These are phyloP conservation scores for Hyperoplus lanceolatus DNA, from an alignment of 2,797 vertebrate species.

Conservation along the genomic window DNA sequence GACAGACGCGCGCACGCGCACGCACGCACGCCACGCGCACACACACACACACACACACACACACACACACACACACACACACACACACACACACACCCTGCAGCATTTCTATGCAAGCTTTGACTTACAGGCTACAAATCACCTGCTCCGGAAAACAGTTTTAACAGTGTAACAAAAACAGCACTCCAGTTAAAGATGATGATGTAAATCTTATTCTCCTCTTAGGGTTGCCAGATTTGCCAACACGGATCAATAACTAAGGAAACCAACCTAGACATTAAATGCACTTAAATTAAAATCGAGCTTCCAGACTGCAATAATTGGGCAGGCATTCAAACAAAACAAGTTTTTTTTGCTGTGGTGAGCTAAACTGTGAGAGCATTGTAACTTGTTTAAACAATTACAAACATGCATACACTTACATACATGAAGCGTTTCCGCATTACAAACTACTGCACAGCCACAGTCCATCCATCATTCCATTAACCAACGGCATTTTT, in stretches of 20 bases:
- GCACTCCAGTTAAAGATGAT: conserved; percentile 41
- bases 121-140: conserved; percentile 61
- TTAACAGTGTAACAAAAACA: conserved; percentile 35
- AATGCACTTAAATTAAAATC: conserved; percentile 51
- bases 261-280: conserved; percentile 41
- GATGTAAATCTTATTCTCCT: conserved; percentile 42
- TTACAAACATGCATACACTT: not conserved
- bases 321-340: not conserved
- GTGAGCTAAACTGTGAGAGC: not conserved
- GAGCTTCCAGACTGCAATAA: conserved; percentile 3
- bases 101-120: conserved; percentile 60
- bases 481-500: conserved; percentile 11
- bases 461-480: conserved; percentile 3
- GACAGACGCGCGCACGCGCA: conserved; percentile 54
- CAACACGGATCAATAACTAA: conserved; percentile 47
- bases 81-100: not conserved
- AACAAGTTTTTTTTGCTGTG: not conserved
- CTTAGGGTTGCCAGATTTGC: conserved; percentile 18
- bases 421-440: not conserved
- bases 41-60: too few species aligned
- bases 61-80: too few species aligned
- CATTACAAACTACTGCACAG: not conserved
- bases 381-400: conserved; percentile 3
- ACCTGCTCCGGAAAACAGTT: conserved; percentile 40
- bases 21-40: conserved; percentile 5